Conservation (phyloP, 2,113 vertebrate genomes). For the Lichenostomus cassidix region DNA sequence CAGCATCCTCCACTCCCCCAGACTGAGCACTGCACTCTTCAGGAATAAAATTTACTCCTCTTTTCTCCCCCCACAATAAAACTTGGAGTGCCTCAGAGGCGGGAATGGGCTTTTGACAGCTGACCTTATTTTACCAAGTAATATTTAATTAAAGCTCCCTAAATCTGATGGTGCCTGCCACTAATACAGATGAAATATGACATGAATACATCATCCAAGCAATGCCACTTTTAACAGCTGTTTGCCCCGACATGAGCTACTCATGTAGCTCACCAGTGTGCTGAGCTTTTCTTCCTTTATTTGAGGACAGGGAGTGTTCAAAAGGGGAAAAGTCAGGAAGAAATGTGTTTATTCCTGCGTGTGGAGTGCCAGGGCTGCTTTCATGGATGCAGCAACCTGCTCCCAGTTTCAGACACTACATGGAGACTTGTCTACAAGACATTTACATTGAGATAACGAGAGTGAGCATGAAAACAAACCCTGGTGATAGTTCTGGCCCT, state of each 20-base stretch:
- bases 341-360: neutral
- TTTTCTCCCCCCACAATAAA: neutral
- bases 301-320: neutral
- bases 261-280: neutral
- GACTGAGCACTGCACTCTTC: neutral
- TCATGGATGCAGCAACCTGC: too few relatives aligned
- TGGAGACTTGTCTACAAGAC: neutral
- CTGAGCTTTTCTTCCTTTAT: neutral
- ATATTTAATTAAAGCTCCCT: constrained; percentile 42
- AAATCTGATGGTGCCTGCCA: neutral
- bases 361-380: neutral
- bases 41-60: constrained; percentile 13
- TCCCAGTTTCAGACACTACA: accelerated
- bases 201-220: neutral
- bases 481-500: neutral
- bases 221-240: neutral
- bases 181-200: constrained; percentile 2
- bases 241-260: neutral
- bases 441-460: neutral
- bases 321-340: neutral
- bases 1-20: neutral
- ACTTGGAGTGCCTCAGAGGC: neutral
- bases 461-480: neutral
- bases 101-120: constrained; percentile 41
- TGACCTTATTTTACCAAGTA: constrained; percentile 47